These are phyloP conservation scores for Macrotus californicus DNA, from an alignment of 2,113 vertebrate genomes.

Conservation along the genomic window DNA sequence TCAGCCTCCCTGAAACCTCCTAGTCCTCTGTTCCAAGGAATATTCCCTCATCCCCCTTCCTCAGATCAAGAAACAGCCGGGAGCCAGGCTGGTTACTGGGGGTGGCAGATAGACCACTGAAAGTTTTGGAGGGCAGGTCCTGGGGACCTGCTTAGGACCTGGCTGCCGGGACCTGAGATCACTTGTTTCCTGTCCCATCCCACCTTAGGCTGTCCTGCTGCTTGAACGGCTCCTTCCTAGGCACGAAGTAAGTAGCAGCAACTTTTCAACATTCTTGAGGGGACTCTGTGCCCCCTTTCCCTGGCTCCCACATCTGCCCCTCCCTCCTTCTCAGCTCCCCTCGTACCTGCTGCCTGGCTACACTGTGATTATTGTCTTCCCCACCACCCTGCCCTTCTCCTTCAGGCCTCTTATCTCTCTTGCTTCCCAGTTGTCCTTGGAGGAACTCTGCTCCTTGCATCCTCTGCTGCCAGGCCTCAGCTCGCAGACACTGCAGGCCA, in stretches of 20 bases:
- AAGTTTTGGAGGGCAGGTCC: background rate
- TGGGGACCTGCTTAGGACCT: background rate
- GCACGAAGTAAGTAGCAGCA: slow-evolving; percentile 80
- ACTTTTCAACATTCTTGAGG: background rate
- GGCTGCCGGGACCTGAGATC: background rate
- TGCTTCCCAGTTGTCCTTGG: slow-evolving; percentile 62
- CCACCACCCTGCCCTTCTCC: slow-evolving; percentile 1
- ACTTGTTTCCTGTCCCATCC: background rate
- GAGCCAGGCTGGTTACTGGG: background rate
- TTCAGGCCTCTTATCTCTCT: background rate
- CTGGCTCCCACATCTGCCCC: rapidly evolving
- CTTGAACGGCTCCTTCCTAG: slow-evolving; percentile 80
- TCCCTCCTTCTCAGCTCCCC: background rate
- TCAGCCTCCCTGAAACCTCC: background rate
- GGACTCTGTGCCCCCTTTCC: background rate
- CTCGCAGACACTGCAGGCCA: slow-evolving; percentile 78
- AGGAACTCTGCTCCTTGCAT: slow-evolving; percentile 80
- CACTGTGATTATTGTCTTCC: background rate
- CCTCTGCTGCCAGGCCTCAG: slow-evolving; percentile 83
- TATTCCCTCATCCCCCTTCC: background rate
- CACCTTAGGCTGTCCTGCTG: slow-evolving; percentile 83
- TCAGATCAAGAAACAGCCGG: background rate
- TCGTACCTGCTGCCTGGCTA: background rate
- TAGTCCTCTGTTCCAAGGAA: background rate
- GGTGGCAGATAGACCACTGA: background rate